Evolutionary conservation across 2,113 vertebrate genomes (phyloP), one percentile per base, ranked within the genome.

Genomic region (Pleuronectes platessa): DNA sequence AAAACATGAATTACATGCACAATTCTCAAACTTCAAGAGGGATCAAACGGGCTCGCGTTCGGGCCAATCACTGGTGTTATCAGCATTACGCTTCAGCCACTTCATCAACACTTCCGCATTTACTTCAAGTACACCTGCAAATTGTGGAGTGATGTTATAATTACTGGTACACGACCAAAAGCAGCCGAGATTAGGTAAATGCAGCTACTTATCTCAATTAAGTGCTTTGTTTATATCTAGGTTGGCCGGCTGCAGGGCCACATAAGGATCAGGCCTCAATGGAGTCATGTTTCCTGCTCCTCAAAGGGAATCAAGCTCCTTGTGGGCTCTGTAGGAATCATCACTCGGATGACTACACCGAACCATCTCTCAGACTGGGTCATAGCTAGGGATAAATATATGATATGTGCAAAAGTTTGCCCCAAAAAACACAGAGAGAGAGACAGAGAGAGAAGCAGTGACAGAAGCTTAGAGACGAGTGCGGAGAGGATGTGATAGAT

Each of bases 201-300:
- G 76, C 54, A 61, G 68, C 71, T 78, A 58, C 74, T 87, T 81
- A 55, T 55, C 31, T 76, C 66, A 79, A 76, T 76, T 68, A 70
- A 83, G 83, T 74, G 77, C 21, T 88, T 87, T 82, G 88, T 88
- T 87, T 81, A 53, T 74, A 69, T 65, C 62, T 20, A 18, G 49
- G 66, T 47, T 74, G 75, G 24, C 63, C 21, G 5, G 37, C 66
- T 58, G 59, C 60, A 62, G 62, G 45, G 11, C 40, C 53, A 53
- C 42, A 68, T 64, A 51, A 0, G 4, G 12, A 3, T 24, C 74
- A 54, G 65, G 71, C 47, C 63, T 27, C 67, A 26, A 13, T 54
- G 18, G 71, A 83, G 27, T 75, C 27, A 47, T 55, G 56, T 75
- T 76, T 76, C 65, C 60, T 64, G 66, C 37, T 53, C 56, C 49